Conservation (phyloP, 1,140 invertebrate species). For the Oryctes rhinoceros region DNA sequence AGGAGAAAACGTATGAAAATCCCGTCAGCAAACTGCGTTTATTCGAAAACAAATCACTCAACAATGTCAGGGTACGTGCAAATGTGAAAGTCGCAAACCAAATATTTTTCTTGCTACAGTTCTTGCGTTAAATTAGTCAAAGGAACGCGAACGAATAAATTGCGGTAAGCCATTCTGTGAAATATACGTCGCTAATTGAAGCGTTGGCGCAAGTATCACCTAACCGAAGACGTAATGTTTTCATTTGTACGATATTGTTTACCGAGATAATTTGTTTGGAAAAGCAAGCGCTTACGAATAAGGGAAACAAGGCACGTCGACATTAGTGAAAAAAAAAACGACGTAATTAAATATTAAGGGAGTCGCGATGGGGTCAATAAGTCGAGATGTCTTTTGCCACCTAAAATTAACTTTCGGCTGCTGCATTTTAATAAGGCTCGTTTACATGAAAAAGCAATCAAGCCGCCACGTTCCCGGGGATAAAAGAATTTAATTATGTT, state of each 20-base stretch:
- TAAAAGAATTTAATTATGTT: conserved; percentile 35
- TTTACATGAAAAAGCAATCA: conserved; percentile 25
- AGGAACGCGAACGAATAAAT: no score
- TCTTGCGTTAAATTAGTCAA: no score
- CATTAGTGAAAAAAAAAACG: background rate
- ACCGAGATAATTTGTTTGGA: background rate
- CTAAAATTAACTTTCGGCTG: conserved; percentile 29
- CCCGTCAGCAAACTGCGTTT: no score
- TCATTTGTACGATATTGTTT: background rate
- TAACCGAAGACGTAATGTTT: no score
- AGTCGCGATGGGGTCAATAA: conserved; percentile 29
- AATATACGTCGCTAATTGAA: no score
- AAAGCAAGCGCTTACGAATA: background rate
- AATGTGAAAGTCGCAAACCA: no score
- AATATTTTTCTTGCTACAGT: no score
- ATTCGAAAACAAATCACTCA: no score
- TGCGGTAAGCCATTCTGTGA: no score
- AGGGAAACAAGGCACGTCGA: background rate
- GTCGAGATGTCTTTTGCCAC: background rate
- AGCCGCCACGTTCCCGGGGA: background rate
- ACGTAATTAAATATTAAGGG: conserved; percentile 16
- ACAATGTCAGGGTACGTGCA: no score
- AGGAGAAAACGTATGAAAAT: no score
- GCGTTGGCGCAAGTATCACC: no score
- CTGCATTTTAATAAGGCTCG: conserved; percentile 32